Conservation (phyloP, 2,888 invertebrate genomes). For the Cyclophora albipunctata region DNA sequence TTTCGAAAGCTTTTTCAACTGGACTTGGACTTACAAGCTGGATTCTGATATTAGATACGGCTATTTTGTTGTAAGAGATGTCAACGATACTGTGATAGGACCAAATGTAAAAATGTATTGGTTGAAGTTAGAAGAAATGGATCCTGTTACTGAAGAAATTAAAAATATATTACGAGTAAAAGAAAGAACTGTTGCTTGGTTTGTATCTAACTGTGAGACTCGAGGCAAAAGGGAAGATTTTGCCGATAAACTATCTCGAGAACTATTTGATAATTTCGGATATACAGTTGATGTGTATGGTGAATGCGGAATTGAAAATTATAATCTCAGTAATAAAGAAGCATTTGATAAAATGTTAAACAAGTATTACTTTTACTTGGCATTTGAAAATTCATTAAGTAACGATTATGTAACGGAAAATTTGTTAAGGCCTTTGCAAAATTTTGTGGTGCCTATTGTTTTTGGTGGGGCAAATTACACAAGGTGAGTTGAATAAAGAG, state of each 20-base stretch:
- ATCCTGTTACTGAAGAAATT: conserved; percentile 31
- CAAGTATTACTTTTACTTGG: conserved; percentile 45
- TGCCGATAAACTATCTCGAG: conserved; percentile 10
- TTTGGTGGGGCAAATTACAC: conserved; percentile 74
- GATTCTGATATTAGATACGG: conserved; percentile 44
- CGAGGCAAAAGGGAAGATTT: conserved; percentile 17
- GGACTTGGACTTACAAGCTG: conserved; percentile 51
- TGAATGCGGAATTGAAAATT: conserved; percentile 19
- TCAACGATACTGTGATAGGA: conserved; percentile 34
- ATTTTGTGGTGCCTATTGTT: conserved; percentile 80
- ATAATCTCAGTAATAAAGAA: conserved; percentile 17
- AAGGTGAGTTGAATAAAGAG: conserved; percentile 23
- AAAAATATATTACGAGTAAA: conserved; percentile 27
- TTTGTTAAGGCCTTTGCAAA: conserved; percentile 35
- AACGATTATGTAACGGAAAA: conserved; percentile 52
- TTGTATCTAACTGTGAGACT: conserved; percentile 28
- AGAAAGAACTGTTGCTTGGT: conserved; percentile 35
- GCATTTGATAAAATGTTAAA: conserved; percentile 33
- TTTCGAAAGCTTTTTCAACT: conserved; percentile 45
- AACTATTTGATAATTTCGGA: conserved; percentile 14
- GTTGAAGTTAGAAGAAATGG: conserved; percentile 36
- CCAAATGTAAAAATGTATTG: conserved; percentile 46
- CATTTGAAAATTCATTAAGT: conserved; percentile 50
- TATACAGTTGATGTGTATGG: conserved; percentile 25
- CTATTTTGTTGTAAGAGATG: conserved; percentile 44